Percentiles rank a stretch among this genome's conserved stretches.
These are phyloP conservation scores for Taxidea taxus DNA, from an alignment of 2,113 vertebrate species.

Conservation along the genomic window DNA sequence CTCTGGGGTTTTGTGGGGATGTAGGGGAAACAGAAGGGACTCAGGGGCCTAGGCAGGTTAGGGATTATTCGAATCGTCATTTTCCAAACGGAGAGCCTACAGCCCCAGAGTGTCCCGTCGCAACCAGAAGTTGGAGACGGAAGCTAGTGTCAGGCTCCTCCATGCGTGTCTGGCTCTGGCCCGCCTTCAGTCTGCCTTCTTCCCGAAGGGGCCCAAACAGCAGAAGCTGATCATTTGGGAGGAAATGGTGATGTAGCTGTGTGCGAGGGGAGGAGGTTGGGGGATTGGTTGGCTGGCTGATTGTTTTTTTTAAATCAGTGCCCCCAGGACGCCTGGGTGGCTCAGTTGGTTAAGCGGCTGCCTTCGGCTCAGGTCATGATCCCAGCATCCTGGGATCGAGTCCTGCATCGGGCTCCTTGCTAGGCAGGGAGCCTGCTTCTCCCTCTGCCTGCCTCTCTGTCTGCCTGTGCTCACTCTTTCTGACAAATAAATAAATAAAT, in stretches of 20 bases:
- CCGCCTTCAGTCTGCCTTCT: background rate
- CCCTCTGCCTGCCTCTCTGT: no score
- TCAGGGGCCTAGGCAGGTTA: background rate
- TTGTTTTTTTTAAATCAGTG: background rate
- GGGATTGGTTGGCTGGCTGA: background rate
- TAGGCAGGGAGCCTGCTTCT: no score
- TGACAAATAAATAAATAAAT: no score
- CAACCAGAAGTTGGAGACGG: background rate
- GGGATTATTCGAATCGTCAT: background rate
- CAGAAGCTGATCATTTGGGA: background rate
- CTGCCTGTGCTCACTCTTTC: no score
- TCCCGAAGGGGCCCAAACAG: background rate
- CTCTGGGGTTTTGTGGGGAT: background rate
- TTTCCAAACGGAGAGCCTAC: background rate
- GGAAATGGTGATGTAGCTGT: background rate
- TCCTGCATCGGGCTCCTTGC: no score
- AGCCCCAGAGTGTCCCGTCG: background rate
- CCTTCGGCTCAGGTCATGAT: no score
- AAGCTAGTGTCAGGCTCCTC: background rate
- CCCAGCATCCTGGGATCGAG: no score
- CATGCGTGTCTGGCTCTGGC: background rate
- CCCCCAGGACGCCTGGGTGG: no score
- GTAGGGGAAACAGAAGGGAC: background rate
- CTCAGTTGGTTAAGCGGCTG: no score
- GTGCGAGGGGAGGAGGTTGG: background rate